These are phyloP conservation scores for Nipponia nippon DNA, from an alignment of 2,113 vertebrate species.

Conservation along the genomic window DNA sequence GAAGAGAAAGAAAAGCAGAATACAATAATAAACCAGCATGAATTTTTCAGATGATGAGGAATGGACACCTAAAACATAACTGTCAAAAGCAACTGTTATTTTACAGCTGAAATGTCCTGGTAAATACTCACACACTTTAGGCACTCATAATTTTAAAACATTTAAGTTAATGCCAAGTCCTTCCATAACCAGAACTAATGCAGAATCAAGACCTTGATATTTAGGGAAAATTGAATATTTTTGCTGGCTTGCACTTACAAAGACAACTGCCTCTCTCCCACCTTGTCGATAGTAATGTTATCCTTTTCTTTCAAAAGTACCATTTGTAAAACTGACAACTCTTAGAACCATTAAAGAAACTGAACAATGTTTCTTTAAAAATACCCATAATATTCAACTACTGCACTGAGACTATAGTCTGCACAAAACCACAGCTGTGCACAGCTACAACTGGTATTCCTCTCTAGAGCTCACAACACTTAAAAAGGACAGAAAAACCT, in stretches of 20 bases:
- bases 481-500: conserved; percentile 18
- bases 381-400: neutral
- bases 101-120: neutral
- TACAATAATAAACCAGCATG: neutral
- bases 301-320: neutral
- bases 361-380: neutral
- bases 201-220: neutral
- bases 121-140: neutral
- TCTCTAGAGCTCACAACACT: neutral
- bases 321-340: neutral
- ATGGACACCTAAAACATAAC: neutral
- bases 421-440: neutral
- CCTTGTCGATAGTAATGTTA: neutral
- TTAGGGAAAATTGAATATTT: neutral
- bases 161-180: neutral
- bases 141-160: neutral
- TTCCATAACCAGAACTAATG: neutral
- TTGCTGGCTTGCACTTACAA: neutral
- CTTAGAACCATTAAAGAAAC: neutral
- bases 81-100: neutral
- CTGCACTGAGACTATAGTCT: neutral
- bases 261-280: neutral
- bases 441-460: neutral
- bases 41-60: conserved; percentile 17
- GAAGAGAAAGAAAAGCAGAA: neutral